These are phyloP conservation scores for Girardinichthys multiradiatus DNA, from an alignment of 2,113 vertebrate genomes.

Conservation along the genomic window DNA sequence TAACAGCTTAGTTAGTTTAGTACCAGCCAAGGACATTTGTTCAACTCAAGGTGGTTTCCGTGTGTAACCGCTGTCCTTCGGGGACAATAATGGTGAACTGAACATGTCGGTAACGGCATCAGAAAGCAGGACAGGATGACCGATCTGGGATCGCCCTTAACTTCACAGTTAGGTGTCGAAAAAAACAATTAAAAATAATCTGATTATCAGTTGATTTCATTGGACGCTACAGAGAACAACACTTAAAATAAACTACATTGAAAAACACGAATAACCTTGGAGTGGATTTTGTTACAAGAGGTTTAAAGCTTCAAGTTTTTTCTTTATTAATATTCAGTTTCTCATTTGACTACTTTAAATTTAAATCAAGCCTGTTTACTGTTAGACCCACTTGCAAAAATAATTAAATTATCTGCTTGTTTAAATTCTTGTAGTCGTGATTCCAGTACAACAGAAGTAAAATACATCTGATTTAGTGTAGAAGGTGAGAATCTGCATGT, in stretches of 20 bases:
- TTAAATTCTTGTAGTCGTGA: not conserved
- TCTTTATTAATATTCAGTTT: not conserved
- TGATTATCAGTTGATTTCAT: conserved; percentile 22
- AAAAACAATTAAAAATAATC: not conserved
- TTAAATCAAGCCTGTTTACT: not conserved
- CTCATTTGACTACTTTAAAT: not conserved
- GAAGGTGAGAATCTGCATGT: not conserved
- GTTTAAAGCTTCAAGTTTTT: not conserved
- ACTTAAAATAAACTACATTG: not conserved
- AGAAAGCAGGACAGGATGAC: not conserved
- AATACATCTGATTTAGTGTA: not conserved
- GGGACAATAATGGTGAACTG: too few species aligned
- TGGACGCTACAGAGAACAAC: not conserved
- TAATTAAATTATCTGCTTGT: not conserved
- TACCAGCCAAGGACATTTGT: not conserved
- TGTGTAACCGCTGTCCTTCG: too few species aligned
- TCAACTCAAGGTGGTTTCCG: too few species aligned
- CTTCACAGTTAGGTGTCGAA: not conserved
- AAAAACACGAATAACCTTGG: not conserved
- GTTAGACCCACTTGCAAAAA: not conserved
- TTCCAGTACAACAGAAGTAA: not conserved
- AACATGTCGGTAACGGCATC: not conserved
- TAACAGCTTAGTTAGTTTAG: not conserved
- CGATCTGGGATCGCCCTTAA: not conserved
- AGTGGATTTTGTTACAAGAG: not conserved